Conservation (phyloP, 2,113 vertebrate genomes). For the Gila orcuttii region DNA sequence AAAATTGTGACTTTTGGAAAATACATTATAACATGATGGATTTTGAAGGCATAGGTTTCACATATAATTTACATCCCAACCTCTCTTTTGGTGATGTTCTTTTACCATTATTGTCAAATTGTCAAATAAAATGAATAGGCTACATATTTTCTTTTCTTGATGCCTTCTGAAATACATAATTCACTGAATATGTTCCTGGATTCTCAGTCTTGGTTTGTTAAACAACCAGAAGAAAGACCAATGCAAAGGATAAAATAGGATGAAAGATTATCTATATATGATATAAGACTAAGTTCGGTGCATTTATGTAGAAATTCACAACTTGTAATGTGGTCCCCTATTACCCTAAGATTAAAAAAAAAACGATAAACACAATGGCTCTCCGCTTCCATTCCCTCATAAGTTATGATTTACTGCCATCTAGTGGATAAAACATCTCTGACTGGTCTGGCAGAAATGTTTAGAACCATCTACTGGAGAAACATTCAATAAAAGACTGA, state of each 20-base stretch:
- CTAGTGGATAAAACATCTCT: constrained; percentile 26
- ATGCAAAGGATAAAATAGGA: background rate
- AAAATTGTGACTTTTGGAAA: constrained; percentile 40
- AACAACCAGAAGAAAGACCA: background rate
- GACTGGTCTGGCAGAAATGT: background rate
- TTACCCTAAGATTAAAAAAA: background rate
- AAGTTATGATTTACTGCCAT: constrained; percentile 47
- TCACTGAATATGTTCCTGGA: background rate
- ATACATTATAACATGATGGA: constrained; percentile 11
- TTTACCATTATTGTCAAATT: background rate
- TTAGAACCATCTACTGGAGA: background rate
- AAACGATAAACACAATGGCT: background rate
- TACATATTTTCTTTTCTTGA: background rate
- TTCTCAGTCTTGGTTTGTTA: background rate
- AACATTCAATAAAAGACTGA: background rate
- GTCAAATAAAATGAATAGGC: background rate
- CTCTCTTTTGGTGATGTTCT: background rate
- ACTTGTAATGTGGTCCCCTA: no score
- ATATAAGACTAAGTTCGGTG: no score
- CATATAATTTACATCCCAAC: background rate
- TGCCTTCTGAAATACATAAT: background rate
- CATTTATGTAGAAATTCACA: background rate
- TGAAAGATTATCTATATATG: no score
- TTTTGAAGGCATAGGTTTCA: background rate
- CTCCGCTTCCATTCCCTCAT: background rate